These are phyloP conservation scores for Sphinx pinastri DNA, from an alignment of 2,888 invertebrate species.

Conservation along the genomic window DNA sequence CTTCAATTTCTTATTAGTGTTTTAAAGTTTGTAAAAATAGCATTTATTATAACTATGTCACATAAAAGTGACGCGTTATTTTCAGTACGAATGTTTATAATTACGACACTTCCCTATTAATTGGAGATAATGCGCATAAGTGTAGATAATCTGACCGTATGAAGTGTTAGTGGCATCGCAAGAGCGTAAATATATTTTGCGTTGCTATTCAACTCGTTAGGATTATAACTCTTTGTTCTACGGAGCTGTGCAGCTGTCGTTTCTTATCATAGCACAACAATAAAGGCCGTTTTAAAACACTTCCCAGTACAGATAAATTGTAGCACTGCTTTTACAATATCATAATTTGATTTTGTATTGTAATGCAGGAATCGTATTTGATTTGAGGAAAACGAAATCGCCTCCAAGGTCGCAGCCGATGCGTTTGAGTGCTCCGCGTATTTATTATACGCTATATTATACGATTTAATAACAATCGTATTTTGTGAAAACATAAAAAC, in stretches of 20 bases:
- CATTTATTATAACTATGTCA: not conserved
- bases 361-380: constrained; percentile 31
- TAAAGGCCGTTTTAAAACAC: constrained; percentile 74
- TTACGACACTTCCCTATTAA: constrained; percentile 62
- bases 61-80: constrained; percentile 8
- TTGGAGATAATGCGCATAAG: constrained; percentile 68
- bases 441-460: constrained; percentile 35
- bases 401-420: constrained; percentile 36
- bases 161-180: constrained; percentile 53
- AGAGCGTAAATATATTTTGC: constrained; percentile 57
- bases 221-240: constrained; percentile 75
- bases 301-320: constrained; percentile 68
- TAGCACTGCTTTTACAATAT: constrained; percentile 50
- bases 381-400: constrained; percentile 39
- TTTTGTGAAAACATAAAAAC: constrained; percentile 44
- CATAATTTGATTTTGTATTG: constrained; percentile 46
- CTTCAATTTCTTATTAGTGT: no score
- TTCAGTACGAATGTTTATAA: constrained; percentile 34
- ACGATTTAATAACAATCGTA: constrained; percentile 32
- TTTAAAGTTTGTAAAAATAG: no score
- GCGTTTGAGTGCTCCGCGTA: constrained; percentile 25
- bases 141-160: constrained; percentile 57
- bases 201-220: constrained; percentile 63
- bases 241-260: constrained; percentile 72
- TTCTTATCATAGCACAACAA: constrained; percentile 72